Conservation (phyloP, 2,113 vertebrate species). For the Ptyas mucosa region DNA sequence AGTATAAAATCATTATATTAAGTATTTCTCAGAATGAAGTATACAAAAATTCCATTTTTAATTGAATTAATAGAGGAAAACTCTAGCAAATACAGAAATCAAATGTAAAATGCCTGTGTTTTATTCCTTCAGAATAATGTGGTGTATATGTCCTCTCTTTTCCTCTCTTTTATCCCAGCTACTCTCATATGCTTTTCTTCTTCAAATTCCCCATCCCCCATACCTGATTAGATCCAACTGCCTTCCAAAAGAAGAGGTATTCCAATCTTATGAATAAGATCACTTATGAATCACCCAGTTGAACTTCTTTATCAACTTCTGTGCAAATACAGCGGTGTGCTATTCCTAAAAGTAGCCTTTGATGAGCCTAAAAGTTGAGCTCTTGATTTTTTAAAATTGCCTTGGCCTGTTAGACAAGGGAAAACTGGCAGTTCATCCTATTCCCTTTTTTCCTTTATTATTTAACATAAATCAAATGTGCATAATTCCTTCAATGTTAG, state of each 20-base stretch:
- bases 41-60: not conserved
- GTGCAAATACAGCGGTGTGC: not conserved
- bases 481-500: not conserved
- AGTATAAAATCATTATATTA: conserved; percentile 8
- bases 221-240: not conserved
- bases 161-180: not conserved
- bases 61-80: not conserved
- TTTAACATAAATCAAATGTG: not conserved
- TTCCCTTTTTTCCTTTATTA: not conserved
- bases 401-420: not conserved
- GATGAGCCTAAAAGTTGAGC: not conserved
- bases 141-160: not conserved
- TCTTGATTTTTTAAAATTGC: not conserved
- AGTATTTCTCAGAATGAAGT: not conserved
- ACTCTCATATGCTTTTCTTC: not conserved
- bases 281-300: not conserved
- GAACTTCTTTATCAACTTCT: not conserved
- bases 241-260: not conserved
- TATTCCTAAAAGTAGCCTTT: not conserved
- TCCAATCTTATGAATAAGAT: not conserved
- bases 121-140: not conserved
- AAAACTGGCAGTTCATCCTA: not conserved
- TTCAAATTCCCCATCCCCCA: not conserved
- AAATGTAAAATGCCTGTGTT: not conserved
- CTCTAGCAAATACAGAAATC: not conserved